Conservation (phyloP, 2,797 vertebrate genomes). For the Orestias chungarensis region DNA sequence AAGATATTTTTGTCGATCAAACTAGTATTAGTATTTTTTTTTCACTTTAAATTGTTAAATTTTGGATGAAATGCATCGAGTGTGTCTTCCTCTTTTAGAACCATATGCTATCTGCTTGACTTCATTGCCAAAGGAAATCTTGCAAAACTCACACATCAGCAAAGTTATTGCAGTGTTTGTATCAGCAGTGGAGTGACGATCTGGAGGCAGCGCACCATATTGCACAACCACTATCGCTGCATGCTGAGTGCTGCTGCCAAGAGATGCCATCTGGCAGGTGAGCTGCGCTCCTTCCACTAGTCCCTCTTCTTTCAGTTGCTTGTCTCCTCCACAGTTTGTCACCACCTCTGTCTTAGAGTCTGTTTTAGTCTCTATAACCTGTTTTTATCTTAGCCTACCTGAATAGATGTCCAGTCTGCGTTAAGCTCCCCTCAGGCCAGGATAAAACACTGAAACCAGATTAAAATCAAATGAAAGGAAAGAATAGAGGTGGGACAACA, state of each 20-base stretch:
- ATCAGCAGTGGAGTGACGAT: slow-evolving; percentile 68
- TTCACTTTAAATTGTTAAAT: too few relatives aligned
- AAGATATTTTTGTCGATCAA: too few relatives aligned
- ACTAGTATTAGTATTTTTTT: too few relatives aligned
- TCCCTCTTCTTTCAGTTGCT: slow-evolving; percentile 52
- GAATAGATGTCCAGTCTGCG: slow-evolving; percentile 2
- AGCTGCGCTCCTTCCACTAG: slow-evolving; percentile 59
- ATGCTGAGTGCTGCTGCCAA: slow-evolving; percentile 63
- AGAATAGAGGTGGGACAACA: slow-evolving; percentile 23
- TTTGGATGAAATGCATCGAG: slow-evolving; percentile 27
- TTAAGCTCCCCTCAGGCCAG: slow-evolving; percentile 38
- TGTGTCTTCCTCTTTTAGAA: slow-evolving; percentile 30
- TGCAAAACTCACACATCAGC: slow-evolving; percentile 71
- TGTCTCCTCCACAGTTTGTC: slow-evolving; percentile 41
- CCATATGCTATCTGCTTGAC: slow-evolving; percentile 53
- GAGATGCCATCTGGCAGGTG: slow-evolving; percentile 78
- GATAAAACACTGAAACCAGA: slow-evolving; percentile 45
- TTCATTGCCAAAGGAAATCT: slow-evolving; percentile 44
- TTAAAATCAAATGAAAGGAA: slow-evolving; percentile 29
- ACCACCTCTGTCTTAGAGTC: slow-evolving; percentile 15
- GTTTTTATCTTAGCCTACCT: slow-evolving; percentile 20
- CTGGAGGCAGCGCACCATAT: slow-evolving; percentile 67
- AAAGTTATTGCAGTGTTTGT: slow-evolving; percentile 69
- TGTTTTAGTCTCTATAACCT: slow-evolving; percentile 26
- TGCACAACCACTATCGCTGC: slow-evolving; percentile 62